A percentile compares a stretch with the other conserved stretches of the same genome.
Evolutionary conservation across 2,797 vertebrate species (phyloP).

Genomic region (Lagodon rhomboides): DNA sequence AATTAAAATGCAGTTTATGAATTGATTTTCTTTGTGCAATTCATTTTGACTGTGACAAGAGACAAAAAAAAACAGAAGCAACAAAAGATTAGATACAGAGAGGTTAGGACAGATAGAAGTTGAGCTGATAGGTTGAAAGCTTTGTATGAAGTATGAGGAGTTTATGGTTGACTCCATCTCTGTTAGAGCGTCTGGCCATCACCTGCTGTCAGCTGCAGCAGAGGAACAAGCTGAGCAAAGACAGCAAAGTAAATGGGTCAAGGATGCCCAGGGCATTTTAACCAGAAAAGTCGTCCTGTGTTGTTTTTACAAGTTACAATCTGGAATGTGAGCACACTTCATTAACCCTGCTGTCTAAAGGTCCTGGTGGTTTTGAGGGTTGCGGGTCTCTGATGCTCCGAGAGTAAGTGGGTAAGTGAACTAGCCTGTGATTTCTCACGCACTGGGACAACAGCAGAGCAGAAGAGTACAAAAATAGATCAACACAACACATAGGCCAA

Average conservation of each 20-base stretch:
- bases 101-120: not conserved
- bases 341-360: conserved; percentile 36
- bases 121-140: not conserved
- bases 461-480: conserved; percentile 64
- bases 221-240: conserved; percentile 18
- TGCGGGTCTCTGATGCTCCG: conserved; percentile 58
- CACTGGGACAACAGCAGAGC: conserved; percentile 65
- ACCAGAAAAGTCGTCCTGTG: conserved; percentile 9
- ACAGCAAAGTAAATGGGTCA: conserved; percentile 32
- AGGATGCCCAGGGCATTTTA: conserved; percentile 21
- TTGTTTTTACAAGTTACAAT: conserved; percentile 48
- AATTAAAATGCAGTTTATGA: not conserved
- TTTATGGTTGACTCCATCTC: conserved; percentile 6
- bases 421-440: conserved; percentile 65
- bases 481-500: conserved; percentile 10
- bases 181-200: not conserved
- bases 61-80: not conserved
- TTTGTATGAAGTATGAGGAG: not conserved
- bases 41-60: not conserved
- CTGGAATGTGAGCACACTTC: conserved; percentile 35
- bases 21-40: not conserved
- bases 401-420: conserved; percentile 42
- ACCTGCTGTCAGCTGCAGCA: conserved; percentile 24
- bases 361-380: conserved; percentile 32
- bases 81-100: not conserved